Evolutionary conservation across 2,888 invertebrate genomes (phyloP).

Genomic region (Yponomeuta evonymella): DNA sequence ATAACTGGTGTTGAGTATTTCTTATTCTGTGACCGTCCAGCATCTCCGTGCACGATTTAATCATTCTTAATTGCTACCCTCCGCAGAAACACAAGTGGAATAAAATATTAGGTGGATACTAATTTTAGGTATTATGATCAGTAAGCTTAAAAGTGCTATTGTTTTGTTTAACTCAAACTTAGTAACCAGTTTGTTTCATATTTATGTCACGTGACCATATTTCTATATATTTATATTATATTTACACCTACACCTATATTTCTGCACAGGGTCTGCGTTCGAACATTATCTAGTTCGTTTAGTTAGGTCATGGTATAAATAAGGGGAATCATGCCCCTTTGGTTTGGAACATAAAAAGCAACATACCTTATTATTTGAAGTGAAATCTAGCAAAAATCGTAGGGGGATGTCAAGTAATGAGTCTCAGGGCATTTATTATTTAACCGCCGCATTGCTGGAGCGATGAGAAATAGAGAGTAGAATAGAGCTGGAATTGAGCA

Average conservation of each 20-base stretch:
- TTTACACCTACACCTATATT: too few species aligned
- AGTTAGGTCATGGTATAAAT: too few species aligned
- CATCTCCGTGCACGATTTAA: constrained; percentile 10
- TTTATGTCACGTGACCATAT: too few species aligned
- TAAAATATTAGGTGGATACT: neutral
- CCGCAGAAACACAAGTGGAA: constrained; percentile 6
- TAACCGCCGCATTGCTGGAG: neutral
- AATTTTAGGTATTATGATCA: neutral
- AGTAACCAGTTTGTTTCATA: too few species aligned
- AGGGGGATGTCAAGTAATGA: neutral
- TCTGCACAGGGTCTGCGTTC: too few species aligned
- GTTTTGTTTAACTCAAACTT: too few species aligned
- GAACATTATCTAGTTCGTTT: too few species aligned
- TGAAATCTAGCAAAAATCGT: neutral
- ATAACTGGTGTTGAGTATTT: neutral
- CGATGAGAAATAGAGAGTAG: neutral
- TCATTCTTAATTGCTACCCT: constrained; percentile 6
- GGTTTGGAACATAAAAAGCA: neutral
- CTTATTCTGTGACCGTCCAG: constrained; percentile 1
- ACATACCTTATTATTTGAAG: neutral
- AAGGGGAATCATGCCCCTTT: too few species aligned
- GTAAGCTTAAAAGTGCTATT: neutral
- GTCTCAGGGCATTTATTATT: neutral
- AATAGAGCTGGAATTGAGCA: neutral
- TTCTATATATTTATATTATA: too few species aligned